phyloP scores from a whole-genome alignment of 2,888 invertebrate genomes.

The Chloroclysta siterata region DNA sequence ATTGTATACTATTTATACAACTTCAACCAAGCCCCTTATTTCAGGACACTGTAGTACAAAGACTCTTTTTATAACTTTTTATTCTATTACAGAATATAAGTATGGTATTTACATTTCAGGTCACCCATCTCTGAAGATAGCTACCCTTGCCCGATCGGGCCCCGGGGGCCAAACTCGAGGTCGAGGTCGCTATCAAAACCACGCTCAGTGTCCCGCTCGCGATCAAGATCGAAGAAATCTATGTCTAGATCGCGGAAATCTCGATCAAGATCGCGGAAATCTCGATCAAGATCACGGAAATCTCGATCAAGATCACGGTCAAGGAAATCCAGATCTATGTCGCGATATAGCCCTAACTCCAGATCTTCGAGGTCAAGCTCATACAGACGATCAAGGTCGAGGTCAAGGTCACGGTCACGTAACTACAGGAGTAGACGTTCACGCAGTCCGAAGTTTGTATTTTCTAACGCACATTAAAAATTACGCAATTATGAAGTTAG shows the following conservation, averaged over 20 bases:
- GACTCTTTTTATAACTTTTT: too few relatives aligned
- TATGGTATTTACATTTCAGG: constrained; percentile 40
- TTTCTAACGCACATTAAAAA: constrained; percentile 25
- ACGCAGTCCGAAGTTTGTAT: constrained; percentile 76
- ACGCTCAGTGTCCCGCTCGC: constrained; percentile 38
- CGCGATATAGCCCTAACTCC: constrained; percentile 55
- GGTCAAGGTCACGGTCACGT: constrained; percentile 61
- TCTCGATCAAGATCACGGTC: constrained; percentile 51
- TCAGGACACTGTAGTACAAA: too few relatives aligned
- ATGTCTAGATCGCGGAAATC: constrained; percentile 55
- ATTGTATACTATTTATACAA: too few relatives aligned
- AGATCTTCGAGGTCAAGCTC: constrained; percentile 62
- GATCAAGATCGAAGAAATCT: constrained; percentile 47
- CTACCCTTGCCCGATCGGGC: constrained; percentile 62
- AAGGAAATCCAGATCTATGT: constrained; percentile 52
- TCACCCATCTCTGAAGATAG: constrained; percentile 51
- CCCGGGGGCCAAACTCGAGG: constrained; percentile 60
- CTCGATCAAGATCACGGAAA: constrained; percentile 48
- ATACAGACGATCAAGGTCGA: constrained; percentile 62
- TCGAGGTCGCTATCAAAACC: constrained; percentile 44
- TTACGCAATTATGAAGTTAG: constrained; percentile 11
- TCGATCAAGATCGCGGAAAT: constrained; percentile 53
- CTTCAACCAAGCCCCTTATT: too few relatives aligned
- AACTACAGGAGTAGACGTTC: constrained; percentile 66
- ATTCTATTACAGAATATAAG: background rate